Evolutionary conservation across 2,113 vertebrate genomes (phyloP).

Genomic region (Melanocharis versteri): DNA sequence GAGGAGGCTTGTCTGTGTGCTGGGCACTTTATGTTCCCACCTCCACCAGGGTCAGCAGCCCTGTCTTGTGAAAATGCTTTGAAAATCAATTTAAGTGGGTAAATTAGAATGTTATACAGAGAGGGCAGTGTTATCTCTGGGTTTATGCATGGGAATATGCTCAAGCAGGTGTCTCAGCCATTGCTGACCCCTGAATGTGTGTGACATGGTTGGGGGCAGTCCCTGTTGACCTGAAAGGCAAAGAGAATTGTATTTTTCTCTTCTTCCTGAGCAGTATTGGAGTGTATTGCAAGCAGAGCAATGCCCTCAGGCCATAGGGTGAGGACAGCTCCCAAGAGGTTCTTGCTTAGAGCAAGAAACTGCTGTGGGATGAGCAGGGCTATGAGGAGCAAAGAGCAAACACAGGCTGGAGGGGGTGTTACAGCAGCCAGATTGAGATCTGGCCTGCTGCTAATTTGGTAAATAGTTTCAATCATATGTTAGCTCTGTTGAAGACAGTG

Average conservation of each 20-base stretch:
- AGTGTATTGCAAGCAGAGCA: not conserved
- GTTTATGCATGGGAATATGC: not conserved
- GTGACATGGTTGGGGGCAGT: rapidly evolving
- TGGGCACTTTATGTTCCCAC: not conserved
- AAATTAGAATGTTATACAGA: not conserved
- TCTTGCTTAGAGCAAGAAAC: not conserved
- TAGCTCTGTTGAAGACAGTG: not conserved
- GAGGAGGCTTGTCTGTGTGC: rapidly evolving
- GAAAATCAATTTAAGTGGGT: not conserved
- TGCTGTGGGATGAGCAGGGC: not conserved
- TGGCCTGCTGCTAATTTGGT: not conserved
- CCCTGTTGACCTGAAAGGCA: not conserved
- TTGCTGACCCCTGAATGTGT: not conserved
- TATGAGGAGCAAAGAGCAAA: not conserved
- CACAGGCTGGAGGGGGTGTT: not conserved
- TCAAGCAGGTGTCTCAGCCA: not conserved
- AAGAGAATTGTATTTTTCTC: not conserved
- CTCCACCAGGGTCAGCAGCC: not conserved
- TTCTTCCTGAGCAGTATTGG: not conserved
- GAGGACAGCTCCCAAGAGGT: not conserved
- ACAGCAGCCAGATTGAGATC: not conserved
- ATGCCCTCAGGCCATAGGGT: not conserved
- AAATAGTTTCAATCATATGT: not conserved
- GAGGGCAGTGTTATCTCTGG: not conserved
- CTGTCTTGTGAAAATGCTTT: not conserved